phyloP scores from a whole-genome alignment of 2,888 invertebrate genomes.

The Yponomeuta evonymella region DNA sequence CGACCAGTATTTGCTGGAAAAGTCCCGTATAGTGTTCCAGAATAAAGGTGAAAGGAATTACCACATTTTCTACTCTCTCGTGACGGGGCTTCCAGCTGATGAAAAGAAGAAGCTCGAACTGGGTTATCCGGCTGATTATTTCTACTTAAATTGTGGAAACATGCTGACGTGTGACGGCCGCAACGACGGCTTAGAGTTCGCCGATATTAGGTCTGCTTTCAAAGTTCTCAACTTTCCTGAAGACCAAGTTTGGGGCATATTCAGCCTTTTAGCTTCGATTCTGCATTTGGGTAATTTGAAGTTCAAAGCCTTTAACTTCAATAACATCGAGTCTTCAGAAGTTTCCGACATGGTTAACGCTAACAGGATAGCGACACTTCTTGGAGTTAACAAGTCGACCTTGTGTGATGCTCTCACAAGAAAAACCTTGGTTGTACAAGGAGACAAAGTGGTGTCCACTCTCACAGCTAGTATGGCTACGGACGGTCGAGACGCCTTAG shows the following conservation, averaged over 20 bases:
- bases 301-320: constrained; percentile 83
- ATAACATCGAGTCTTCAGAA: constrained; percentile 93
- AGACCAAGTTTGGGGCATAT: constrained; percentile 88
- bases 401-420: constrained; percentile 89
- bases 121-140: constrained; percentile 82
- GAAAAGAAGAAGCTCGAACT: constrained; percentile 88
- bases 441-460: constrained; percentile 86
- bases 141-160: constrained; percentile 88
- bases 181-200: constrained; percentile 90
- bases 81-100: constrained; percentile 86
- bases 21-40: constrained; percentile 94
- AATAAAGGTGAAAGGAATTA: constrained; percentile 94
- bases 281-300: constrained; percentile 94
- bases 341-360: constrained; percentile 83
- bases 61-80: constrained; percentile 95
- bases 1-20: constrained; percentile 96
- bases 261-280: constrained; percentile 89
- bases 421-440: constrained; percentile 89
- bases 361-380: constrained; percentile 81
- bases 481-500: constrained; percentile 94
- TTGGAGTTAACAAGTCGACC: constrained; percentile 82
- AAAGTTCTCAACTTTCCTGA: constrained; percentile 92
- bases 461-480: constrained; percentile 84
- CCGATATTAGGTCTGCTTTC: constrained; percentile 93
- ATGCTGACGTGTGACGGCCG: constrained; percentile 86